Evolutionary conservation across 2,113 vertebrate genomes (phyloP), one percentile per base, ranked within the genome.

Genomic region (Macaca mulatta): DNA sequence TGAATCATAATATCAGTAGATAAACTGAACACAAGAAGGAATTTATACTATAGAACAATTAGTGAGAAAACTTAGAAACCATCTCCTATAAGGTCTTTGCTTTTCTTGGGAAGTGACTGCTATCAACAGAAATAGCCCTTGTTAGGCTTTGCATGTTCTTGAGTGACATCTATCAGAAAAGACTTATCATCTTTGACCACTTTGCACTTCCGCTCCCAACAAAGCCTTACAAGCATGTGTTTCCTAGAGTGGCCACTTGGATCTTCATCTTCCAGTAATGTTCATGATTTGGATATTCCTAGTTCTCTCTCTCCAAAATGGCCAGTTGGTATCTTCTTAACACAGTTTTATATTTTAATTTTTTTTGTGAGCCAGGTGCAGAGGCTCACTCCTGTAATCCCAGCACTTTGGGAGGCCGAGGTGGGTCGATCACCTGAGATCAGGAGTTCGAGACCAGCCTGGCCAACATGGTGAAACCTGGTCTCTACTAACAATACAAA

Each of bases 1-100:
- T 85, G 23, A 93, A 93, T 95, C 55, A 88, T 40, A 97, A 52
- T 7, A 52, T 92, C 94, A 93, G 82, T 40, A 75, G 75, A 3
- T 86, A 91, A 96, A 94, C n/a, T 50, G 57, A 94, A 40, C 32
- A 69, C 50, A 94, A 92, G 64, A 90, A 97, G 17, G 10, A 74
- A 89, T 89, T 12, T 64, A 72, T 1, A 64, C 20, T 70, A 2
- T 38, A 70, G 13, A 75, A 93, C 7, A 89, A 74, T 95, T 88
- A 79, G 25, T 78, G 43, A 90, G 9, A 78, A 94, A 85, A 35
- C 22, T 50, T 93, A 14, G 25, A 92, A 61, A 55, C 55, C 6
- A 38, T 81, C 14, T 74, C 22, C 40, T 22, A 45, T 23, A 64
- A 92, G 17, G 38, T 59, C 25, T 87, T 74, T 75, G 3, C 40